Evolutionary conservation across 2,888 invertebrate genomes (phyloP), one percentile per base, ranked within the genome.

Genomic region (Gryllus longicercus): DNA sequence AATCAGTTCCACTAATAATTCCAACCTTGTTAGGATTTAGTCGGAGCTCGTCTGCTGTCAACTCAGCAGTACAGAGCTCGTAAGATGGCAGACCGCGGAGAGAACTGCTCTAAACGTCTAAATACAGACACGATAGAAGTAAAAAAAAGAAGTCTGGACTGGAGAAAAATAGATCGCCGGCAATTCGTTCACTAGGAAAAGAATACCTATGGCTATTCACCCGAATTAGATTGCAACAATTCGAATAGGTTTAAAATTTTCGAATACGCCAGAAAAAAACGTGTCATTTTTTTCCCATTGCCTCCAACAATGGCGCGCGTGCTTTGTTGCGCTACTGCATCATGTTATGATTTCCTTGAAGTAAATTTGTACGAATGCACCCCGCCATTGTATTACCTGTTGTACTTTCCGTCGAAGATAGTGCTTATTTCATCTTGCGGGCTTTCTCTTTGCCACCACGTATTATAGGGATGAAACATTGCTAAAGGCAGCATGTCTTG

Each of bases 51-150:
- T 81, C 81, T 81, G 81, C 79, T 81, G 77, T 63, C 51, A 18
- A 74, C 79, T 23, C 76, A 74, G 76, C 79, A 81, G 81, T 75
- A 51, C 14, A 77, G 74, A 77, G 79, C 51, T 78, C 51, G 63
- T n/a, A 81, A 81, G 79, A 81, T 81, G 81, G 81, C 81, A 74
- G 81, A 80, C 38, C 78, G 78, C 80, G 76, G 77, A 77, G 25
- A 79, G 78, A n/a, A 77, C 81, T 79, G 63, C 16, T 63, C 63
- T 63, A 63, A 63, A 18, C 63, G 63, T 63, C 63, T 63, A 79
- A 80, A 80, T n/a, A 63, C 21, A 78, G 74, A 50, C 76, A 78
- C 78, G 76, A 38, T 16, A 74, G 49, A 76, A 21, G 38, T 38
- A 78, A 78, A 80, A 79, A 78, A 38, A 80, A 50, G 2, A 21